Conservation (phyloP, 2,113 vertebrate genomes). For the Noctilio leporinus region DNA sequence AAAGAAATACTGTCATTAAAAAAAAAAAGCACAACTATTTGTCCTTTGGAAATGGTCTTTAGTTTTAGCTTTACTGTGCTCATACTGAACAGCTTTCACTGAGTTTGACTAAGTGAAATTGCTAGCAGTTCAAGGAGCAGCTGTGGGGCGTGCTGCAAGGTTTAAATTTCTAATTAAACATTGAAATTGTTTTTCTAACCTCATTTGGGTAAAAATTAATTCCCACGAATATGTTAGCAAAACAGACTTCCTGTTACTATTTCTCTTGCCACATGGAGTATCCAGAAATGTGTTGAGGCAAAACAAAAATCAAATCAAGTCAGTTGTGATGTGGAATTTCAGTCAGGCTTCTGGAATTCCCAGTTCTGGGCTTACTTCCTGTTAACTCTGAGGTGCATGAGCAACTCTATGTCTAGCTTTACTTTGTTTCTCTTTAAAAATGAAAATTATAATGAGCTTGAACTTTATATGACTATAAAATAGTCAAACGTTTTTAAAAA, state of each 20-base stretch:
- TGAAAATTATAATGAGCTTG: neutral
- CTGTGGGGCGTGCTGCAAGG: neutral
- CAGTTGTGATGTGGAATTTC: neutral
- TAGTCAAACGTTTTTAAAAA: neutral
- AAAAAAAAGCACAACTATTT: neutral
- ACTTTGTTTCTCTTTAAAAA: neutral
- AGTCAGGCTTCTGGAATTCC: neutral
- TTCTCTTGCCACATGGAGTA: neutral
- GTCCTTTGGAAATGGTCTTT: neutral
- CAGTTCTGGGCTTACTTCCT: neutral
- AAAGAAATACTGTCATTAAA: neutral
- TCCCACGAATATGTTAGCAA: neutral
- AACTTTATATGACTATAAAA: neutral
- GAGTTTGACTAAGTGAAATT: neutral
- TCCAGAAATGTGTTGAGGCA: neutral
- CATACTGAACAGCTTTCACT: neutral
- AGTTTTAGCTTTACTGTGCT: neutral
- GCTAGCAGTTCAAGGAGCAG: neutral
- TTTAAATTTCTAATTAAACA: slow-evolving; percentile 12
- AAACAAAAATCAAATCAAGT: neutral
- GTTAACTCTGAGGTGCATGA: neutral
- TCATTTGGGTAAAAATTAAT: slow-evolving; percentile 19
- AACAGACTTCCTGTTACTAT: neutral
- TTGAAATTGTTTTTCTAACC: neutral
- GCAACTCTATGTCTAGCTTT: neutral